phyloP scores from a whole-genome alignment of 2,888 invertebrate genomes.

The Escarpia spicata region DNA sequence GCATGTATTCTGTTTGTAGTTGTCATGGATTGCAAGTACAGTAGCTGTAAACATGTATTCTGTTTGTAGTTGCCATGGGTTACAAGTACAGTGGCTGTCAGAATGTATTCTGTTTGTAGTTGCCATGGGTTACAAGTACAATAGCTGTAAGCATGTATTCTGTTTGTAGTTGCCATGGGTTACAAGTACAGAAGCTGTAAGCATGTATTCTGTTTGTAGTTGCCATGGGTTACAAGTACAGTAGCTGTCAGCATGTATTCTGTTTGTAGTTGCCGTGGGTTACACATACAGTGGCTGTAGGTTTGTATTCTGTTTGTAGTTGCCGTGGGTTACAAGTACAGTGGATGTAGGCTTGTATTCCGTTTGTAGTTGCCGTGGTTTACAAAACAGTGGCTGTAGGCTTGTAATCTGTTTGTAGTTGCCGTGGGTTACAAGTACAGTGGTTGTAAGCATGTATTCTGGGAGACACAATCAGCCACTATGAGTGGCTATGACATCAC shows the following conservation, averaged over 20 bases:
- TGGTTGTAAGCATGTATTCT: conserved; percentile 85
- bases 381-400: background rate
- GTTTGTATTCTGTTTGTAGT: conserved; percentile 52
- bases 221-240: too few relatives aligned
- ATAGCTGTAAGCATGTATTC: too few relatives aligned
- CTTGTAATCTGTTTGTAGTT: conserved; percentile 52
- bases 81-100: too few relatives aligned
- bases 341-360: conserved; percentile 78
- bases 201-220: too few relatives aligned
- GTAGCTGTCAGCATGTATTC: conserved; percentile 76
- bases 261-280: too few relatives aligned
- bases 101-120: too few relatives aligned
- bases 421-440: conserved; percentile 93
- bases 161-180: too few relatives aligned
- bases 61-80: background rate
- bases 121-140: too few relatives aligned
- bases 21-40: too few relatives aligned
- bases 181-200: conserved; percentile 59
- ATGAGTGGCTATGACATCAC: conserved; percentile 95
- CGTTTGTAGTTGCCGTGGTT: background rate
- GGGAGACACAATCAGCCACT: conserved; percentile 94
- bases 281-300: background rate
- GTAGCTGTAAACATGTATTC: too few relatives aligned
- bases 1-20: too few relatives aligned
- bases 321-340: conserved; percentile 92